Conservation (phyloP, 2,888 invertebrate species). For the Diaperis boleti region DNA sequence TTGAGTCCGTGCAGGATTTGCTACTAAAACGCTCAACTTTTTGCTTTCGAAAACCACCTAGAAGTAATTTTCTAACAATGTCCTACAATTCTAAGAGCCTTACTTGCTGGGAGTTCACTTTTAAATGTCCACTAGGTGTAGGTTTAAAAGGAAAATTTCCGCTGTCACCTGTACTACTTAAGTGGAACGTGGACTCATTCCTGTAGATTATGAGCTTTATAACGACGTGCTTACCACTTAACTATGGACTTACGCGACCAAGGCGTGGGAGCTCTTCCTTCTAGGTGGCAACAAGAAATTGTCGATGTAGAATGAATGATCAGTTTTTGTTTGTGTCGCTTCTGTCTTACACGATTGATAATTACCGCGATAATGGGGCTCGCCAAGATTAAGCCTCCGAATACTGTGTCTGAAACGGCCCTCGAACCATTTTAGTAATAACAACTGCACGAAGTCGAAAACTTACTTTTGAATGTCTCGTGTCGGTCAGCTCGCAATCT, state of each 20-base stretch:
- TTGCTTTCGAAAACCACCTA: conserved; percentile 79
- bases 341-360: conserved; percentile 6
- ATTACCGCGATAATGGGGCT: not conserved
- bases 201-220: conserved; percentile 16
- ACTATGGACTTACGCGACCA: conserved; percentile 14
- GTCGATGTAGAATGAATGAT: not conserved
- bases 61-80: conserved; percentile 26
- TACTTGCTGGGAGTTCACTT: conserved; percentile 78
- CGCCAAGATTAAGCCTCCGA: conserved; percentile 4
- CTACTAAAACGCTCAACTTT: conserved; percentile 76
- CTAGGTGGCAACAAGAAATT: conserved; percentile 21
- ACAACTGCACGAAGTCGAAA: not conserved
- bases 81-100: conserved; percentile 39
- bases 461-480: not conserved
- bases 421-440: not conserved
- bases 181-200: conserved; percentile 17
- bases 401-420: conserved; percentile 4
- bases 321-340: conserved; percentile 8
- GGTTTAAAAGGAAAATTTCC: conserved; percentile 74
- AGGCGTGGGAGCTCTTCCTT: conserved; percentile 3
- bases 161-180: conserved; percentile 45
- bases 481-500: not conserved
- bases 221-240: conserved; percentile 42
- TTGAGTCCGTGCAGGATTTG: conserved; percentile 75
- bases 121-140: conserved; percentile 78